These are phyloP conservation scores for Mellivora capensis DNA, from an alignment of 2,113 vertebrate species.

Conservation along the genomic window DNA sequence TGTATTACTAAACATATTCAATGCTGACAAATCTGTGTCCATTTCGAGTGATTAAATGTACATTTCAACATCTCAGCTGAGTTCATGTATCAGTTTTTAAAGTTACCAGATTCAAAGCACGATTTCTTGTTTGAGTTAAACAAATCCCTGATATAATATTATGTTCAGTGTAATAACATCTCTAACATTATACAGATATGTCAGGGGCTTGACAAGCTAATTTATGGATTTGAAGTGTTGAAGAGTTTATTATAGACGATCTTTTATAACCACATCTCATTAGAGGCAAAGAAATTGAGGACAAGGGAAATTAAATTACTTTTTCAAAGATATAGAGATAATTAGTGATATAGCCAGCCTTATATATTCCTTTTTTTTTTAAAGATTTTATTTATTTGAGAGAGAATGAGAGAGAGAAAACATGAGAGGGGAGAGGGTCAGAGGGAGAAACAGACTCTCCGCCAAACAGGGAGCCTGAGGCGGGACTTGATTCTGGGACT, in stretches of 20 bases:
- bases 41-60: neutral
- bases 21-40: neutral
- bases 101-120: neutral
- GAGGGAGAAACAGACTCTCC: no score
- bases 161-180: neutral
- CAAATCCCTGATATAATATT: slow-evolving; percentile 20
- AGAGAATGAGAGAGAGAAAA: no score
- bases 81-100: neutral
- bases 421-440: no score
- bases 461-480: no score
- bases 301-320: neutral
- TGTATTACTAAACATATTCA: neutral
- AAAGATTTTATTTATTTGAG: no score
- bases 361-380: neutral
- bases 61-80: neutral
- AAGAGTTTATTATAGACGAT: neutral
- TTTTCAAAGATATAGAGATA: slow-evolving; percentile 6
- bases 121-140: slow-evolving; percentile 1
- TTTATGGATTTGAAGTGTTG: slow-evolving; percentile 7
- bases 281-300: neutral
- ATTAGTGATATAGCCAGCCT: neutral
- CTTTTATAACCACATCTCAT: neutral
- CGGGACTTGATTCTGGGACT: no score
- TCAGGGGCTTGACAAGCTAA: neutral
- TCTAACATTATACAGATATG: slow-evolving; percentile 19